Percentiles rank a stretch among this genome's conserved stretches.
Conservation (phyloP, 2,797 vertebrate species). For the Potorous gilbertii region DNA sequence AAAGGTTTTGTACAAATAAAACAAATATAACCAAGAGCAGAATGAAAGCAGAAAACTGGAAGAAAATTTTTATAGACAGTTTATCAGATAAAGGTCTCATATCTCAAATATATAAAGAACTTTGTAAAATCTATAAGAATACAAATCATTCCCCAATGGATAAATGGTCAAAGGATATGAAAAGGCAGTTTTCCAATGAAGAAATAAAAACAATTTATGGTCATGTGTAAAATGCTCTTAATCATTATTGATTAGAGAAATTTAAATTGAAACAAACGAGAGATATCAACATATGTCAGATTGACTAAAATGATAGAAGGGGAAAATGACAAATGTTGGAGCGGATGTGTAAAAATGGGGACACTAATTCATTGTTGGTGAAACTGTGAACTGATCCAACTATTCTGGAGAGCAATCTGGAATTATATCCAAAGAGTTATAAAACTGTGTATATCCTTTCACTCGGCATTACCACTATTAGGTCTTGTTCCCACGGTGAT, state of each 20-base stretch:
- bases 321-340: neutral
- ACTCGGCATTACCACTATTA: neutral
- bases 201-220: neutral
- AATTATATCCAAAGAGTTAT: neutral
- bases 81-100: neutral
- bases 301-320: neutral
- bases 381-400: neutral
- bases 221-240: neutral
- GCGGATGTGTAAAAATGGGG: neutral
- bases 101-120: neutral
- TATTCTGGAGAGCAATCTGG: neutral
- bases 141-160: neutral
- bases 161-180: neutral
- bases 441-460: no score
- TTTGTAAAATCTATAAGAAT: neutral
- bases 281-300: neutral
- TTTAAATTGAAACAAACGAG: neutral
- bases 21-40: neutral
- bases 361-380: neutral
- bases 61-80: neutral
- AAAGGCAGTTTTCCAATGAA: neutral
- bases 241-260: neutral
- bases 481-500: neutral
- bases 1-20: neutral
- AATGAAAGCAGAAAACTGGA: neutral